phyloP scores from a whole-genome alignment of 2,888 invertebrate genomes.

The Pelosia muscerda region DNA sequence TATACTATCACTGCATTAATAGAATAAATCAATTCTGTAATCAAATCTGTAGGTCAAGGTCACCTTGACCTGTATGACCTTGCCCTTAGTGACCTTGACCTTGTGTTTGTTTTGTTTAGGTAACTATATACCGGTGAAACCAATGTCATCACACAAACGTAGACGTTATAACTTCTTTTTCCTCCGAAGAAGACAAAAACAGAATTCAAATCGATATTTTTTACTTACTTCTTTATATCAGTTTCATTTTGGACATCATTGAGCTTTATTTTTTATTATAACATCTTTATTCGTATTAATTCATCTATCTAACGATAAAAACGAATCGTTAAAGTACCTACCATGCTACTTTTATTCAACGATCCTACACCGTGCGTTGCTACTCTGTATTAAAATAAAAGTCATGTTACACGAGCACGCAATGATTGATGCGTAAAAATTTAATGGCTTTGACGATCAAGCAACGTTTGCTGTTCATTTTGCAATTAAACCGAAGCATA shows the following conservation, averaged over 20 bases:
- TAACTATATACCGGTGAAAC: no score
- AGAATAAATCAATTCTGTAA: no score
- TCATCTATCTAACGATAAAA: neutral
- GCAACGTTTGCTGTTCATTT: neutral
- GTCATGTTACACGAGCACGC: neutral
- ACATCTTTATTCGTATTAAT: no score
- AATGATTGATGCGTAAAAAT: conserved; percentile 5
- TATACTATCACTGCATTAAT: no score
- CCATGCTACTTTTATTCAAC: neutral
- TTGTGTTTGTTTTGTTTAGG: no score
- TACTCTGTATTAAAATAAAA: neutral
- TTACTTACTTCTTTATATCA: neutral
- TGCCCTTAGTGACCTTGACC: no score
- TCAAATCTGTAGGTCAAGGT: no score
- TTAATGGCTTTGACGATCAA: neutral
- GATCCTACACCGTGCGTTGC: neutral
- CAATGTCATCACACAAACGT: no score
- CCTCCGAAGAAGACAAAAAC: no score
- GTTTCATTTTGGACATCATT: neutral
- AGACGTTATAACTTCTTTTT: no score
- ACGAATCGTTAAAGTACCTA: neutral
- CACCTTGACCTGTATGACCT: no score
- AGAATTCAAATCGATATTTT: no score
- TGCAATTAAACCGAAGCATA: neutral
- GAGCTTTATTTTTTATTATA: neutral